A percentile compares a stretch with the other conserved stretches of the same genome.
These are phyloP conservation scores for Cochlearius cochlearius DNA, from an alignment of 2,113 vertebrate genomes.

Conservation along the genomic window DNA sequence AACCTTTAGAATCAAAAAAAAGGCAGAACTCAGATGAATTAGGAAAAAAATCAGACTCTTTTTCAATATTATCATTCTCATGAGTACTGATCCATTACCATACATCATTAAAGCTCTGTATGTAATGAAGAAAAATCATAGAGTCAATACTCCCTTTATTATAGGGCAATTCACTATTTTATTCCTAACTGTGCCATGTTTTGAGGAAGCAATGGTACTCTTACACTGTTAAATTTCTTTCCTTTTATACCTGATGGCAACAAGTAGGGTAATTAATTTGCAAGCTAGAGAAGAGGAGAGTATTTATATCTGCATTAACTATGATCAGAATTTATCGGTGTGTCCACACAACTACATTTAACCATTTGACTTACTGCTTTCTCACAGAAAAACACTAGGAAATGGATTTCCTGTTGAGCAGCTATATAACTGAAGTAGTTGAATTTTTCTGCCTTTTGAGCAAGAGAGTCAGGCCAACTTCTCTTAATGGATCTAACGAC, in stretches of 20 bases:
- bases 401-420: neutral
- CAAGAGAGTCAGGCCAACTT: neutral
- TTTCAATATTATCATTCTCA: neutral
- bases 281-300: neutral
- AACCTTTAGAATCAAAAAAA: constrained; percentile 72
- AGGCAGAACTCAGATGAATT: neutral
- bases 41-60: neutral
- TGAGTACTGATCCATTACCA: fast-evolving
- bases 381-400: neutral
- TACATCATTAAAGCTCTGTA: neutral
- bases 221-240: neutral
- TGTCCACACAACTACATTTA: neutral
- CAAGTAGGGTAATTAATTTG: neutral
- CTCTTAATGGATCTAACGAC: neutral
- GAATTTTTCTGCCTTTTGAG: neutral
- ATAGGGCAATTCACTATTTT: neutral
- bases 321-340: neutral
- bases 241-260: neutral
- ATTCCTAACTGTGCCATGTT: neutral
- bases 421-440: neutral
- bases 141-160: neutral
- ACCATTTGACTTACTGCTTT: neutral
- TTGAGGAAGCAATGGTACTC: neutral
- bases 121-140: neutral
- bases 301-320: neutral